Evolutionary conservation across 2,888 invertebrate genomes (phyloP).

Genomic region (Philereme transversata): DNA sequence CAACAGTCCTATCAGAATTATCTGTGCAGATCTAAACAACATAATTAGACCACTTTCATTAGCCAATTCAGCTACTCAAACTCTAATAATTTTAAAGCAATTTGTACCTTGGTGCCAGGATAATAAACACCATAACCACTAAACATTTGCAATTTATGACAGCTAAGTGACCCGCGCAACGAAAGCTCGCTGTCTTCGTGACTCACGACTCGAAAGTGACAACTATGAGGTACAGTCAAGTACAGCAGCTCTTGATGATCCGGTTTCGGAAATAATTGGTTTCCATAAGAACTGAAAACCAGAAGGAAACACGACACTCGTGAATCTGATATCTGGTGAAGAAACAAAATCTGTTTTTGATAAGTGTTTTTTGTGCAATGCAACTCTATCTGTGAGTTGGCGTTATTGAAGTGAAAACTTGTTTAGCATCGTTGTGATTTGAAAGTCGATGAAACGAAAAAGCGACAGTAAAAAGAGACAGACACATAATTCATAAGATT

Average conservation of each 20-base stretch:
- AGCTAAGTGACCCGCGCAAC: conserved; percentile 45
- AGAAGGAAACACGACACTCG: not conserved
- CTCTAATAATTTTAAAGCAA: conserved; percentile 32
- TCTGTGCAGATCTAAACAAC: conserved; percentile 14
- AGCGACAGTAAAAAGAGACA: too few relatives aligned
- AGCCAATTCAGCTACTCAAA: conserved; percentile 6
- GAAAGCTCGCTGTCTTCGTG: conserved; percentile 67
- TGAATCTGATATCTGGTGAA: not conserved
- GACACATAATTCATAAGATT: too few relatives aligned
- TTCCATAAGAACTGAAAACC: conserved; percentile 7
- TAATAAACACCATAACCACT: conserved; percentile 44
- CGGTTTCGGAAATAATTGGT: conserved; percentile 40
- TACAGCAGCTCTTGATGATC: conserved; percentile 47
- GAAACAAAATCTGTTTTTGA: not conserved
- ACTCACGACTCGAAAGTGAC: conserved; percentile 74
- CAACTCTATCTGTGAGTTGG: not conserved
- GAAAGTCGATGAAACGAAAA: too few relatives aligned
- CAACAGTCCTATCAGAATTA: conserved; percentile 5
- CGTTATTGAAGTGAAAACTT: too few relatives aligned
- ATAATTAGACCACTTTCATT: conserved; percentile 31
- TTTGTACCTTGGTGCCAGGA: conserved; percentile 47
- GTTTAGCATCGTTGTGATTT: too few relatives aligned
- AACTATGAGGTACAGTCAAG: conserved; percentile 57
- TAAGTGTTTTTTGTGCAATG: not conserved
- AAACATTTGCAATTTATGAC: conserved; percentile 54